phyloP scores from a whole-genome alignment of 2,113 vertebrate species.

The Hydrolagus affinis region DNA sequence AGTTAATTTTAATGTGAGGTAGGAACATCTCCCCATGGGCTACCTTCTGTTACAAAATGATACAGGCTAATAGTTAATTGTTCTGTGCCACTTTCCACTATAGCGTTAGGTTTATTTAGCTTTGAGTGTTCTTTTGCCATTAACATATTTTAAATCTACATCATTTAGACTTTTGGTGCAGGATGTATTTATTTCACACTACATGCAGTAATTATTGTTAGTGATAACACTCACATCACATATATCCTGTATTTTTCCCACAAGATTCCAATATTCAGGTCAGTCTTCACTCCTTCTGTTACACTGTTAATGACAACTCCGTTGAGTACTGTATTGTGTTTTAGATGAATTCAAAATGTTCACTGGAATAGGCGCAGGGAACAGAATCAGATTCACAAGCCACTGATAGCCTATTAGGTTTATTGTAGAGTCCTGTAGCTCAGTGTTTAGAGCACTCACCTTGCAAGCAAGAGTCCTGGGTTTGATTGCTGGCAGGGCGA shows the following conservation, averaged over 20 bases:
- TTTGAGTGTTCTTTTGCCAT: not conserved
- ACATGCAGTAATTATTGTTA: no score
- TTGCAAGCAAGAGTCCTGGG: no score
- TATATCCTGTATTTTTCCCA: not conserved
- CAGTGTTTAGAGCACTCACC: no score
- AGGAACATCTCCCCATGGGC: not conserved
- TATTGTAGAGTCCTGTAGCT: no score
- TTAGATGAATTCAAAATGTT: not conserved
- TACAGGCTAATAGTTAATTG: not conserved
- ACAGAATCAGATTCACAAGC: not conserved
- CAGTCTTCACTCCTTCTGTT: not conserved
- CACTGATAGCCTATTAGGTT: not conserved
- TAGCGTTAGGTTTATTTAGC: not conserved
- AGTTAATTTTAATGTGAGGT: not conserved
- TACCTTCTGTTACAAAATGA: conserved; percentile 6
- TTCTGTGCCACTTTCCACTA: not conserved
- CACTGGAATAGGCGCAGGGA: not conserved
- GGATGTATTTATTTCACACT: not conserved
- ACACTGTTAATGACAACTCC: not conserved
- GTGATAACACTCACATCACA: not conserved
- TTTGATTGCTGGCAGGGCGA: no score
- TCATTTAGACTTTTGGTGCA: not conserved
- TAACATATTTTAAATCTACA: not conserved
- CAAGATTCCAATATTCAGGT: not conserved
- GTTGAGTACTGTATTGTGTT: not conserved